phyloP scores from a whole-genome alignment of 2,797 vertebrate species.

The Erithacus rubecula region DNA sequence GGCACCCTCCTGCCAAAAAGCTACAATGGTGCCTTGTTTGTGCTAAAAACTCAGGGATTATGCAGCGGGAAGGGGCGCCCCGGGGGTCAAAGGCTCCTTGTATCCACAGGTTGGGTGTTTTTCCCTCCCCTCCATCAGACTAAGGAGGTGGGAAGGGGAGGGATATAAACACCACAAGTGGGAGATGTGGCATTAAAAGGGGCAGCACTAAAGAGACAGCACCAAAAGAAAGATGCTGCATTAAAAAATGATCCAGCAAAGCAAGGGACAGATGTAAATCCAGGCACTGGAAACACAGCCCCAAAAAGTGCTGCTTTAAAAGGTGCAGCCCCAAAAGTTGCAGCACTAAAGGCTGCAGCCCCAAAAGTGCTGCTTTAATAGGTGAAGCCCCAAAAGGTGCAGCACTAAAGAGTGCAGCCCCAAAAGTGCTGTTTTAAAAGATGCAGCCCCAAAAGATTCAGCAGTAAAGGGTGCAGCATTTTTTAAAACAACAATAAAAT shows the following conservation, averaged over 20 bases:
- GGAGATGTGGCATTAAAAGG: not conserved
- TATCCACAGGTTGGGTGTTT: not conserved
- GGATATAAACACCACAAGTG: rapidly evolving
- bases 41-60: not conserved
- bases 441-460: too few relatives aligned
- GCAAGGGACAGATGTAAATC: rapidly evolving
- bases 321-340: not conserved
- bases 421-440: too few relatives aligned
- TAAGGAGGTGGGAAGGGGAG: rapidly evolving
- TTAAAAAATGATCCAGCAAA: not conserved
- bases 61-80: not conserved
- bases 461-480: not conserved
- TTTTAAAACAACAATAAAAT: too few relatives aligned
- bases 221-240: not conserved
- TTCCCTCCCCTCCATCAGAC: not conserved
- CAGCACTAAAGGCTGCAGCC: too few relatives aligned
- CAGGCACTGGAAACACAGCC: not conserved
- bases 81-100: slow-evolving; percentile 37
- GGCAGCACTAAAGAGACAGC: not conserved
- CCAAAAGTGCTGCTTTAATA: too few relatives aligned
- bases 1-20: slow-evolving; percentile 42
- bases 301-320: not conserved
- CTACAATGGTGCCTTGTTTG: slow-evolving; percentile 57
- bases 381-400: not conserved
- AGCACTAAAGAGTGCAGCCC: too few relatives aligned